Evolutionary conservation across 1,140 invertebrate genomes (phyloP).

Genomic region (Ips nitidus): DNA sequence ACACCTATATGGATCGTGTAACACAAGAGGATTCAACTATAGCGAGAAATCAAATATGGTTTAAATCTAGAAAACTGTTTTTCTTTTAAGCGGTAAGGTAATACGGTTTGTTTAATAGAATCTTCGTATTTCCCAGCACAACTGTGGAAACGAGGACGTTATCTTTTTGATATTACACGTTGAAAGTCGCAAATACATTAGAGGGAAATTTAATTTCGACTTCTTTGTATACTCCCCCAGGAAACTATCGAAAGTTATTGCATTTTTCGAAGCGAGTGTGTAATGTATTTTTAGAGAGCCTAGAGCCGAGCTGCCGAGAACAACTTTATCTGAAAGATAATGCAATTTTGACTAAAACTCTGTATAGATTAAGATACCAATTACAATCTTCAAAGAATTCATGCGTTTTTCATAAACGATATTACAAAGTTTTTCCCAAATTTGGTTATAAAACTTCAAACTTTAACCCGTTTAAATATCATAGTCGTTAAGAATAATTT

Average conservation of each 20-base stretch:
- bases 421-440: constrained; percentile 29
- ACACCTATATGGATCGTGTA: constrained; percentile 5
- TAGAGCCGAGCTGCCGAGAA: background rate
- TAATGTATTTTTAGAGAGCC: constrained; percentile 10
- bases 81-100: constrained; percentile 11
- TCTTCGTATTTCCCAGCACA: constrained; percentile 8
- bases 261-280: constrained; percentile 6
- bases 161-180: background rate
- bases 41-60: constrained; percentile 11
- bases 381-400: constrained; percentile 22
- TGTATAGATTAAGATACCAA: background rate
- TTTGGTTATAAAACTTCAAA: constrained; percentile 34
- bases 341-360: too few relatives aligned
- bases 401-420: constrained; percentile 18
- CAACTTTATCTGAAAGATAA: too few relatives aligned
- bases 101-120: constrained; percentile 7
- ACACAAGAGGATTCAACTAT: constrained; percentile 4
- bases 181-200: constrained; percentile 3
- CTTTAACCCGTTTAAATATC: constrained; percentile 22
- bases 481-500: constrained; percentile 33
- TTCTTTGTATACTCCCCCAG: constrained; percentile 12
- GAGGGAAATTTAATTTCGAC: constrained; percentile 19
- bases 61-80: constrained; percentile 12
- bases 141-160: constrained; percentile 9
- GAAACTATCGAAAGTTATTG: constrained; percentile 18